These are phyloP conservation scores for Sweltsa coloradensis DNA, from an alignment of 1,140 invertebrate species.

Conservation along the genomic window DNA sequence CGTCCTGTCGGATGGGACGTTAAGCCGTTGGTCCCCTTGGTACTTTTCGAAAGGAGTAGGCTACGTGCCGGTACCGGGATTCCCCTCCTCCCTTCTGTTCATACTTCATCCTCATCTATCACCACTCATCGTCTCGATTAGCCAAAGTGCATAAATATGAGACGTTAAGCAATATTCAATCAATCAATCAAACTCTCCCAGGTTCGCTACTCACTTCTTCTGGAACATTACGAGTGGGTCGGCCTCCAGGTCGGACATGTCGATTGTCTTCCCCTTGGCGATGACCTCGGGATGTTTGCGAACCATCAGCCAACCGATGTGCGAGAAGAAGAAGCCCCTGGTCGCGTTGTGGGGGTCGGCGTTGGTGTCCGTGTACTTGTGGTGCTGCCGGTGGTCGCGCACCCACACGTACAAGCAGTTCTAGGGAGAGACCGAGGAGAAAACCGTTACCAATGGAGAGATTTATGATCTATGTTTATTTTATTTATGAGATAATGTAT, in stretches of 20 bases:
- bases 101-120: no score
- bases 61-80: no score
- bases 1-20: no score
- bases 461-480: neutral
- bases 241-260: conserved; percentile 37
- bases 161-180: no score
- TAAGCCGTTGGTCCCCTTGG: no score
- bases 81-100: no score
- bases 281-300: conserved; percentile 51
- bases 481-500: neutral
- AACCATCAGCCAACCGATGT: conserved; percentile 51
- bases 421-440: conserved; percentile 1
- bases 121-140: no score
- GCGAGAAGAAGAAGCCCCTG: conserved; percentile 53
- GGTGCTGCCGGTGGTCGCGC: conserved; percentile 50
- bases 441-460: neutral
- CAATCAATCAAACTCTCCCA: no score
- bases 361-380: conserved; percentile 51
- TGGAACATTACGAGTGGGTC: conserved; percentile 44
- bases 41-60: neutral
- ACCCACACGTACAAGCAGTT: conserved; percentile 29
- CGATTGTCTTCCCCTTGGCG: conserved; percentile 36
- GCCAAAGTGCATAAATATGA: no score
- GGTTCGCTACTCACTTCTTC: conserved; percentile 26
- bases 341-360: conserved; percentile 51